Evolutionary conservation across 1,140 invertebrate genomes (phyloP).

Genomic region (Formica selysi): DNA sequence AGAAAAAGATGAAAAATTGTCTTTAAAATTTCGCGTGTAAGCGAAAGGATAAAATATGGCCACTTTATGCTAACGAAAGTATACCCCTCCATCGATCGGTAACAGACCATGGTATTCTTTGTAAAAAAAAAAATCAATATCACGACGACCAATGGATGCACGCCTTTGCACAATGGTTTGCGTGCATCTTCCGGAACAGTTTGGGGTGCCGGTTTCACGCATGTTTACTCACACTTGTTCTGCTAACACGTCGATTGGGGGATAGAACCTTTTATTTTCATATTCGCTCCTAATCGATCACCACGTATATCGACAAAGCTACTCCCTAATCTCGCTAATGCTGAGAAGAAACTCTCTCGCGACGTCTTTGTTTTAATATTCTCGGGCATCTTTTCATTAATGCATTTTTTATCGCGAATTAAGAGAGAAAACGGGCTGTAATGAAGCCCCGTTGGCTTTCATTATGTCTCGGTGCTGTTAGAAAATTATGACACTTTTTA

Average conservation of each 20-base stretch:
- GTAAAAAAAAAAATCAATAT: constrained; percentile 67
- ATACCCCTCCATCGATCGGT: constrained; percentile 17
- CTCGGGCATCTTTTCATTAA: background rate
- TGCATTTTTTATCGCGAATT: constrained; percentile 10
- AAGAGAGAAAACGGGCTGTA: background rate
- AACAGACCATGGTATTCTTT: constrained; percentile 48
- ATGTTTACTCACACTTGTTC: background rate
- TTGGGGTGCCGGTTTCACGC: constrained; percentile 34
- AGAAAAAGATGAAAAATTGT: constrained; percentile 1
- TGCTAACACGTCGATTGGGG: background rate
- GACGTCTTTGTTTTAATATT: constrained; percentile 8
- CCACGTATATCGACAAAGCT: constrained; percentile 43
- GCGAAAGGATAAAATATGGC: background rate
- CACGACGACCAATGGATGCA: constrained; percentile 55
- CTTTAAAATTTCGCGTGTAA: background rate
- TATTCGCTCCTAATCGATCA: constrained; percentile 59
- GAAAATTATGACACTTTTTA: constrained; percentile 11
- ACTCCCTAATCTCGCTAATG: constrained; percentile 22
- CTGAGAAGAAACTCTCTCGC: constrained; percentile 27
- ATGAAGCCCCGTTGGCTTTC: background rate
- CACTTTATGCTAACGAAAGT: constrained; percentile 2
- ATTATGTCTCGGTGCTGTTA: background rate
- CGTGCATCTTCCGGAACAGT: constrained; percentile 53
- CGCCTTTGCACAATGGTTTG: background rate
- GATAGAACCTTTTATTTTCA: constrained; percentile 73